phyloP scores from a whole-genome alignment of 2,113 vertebrate genomes.

The Psammodynastes pulverulentus region DNA sequence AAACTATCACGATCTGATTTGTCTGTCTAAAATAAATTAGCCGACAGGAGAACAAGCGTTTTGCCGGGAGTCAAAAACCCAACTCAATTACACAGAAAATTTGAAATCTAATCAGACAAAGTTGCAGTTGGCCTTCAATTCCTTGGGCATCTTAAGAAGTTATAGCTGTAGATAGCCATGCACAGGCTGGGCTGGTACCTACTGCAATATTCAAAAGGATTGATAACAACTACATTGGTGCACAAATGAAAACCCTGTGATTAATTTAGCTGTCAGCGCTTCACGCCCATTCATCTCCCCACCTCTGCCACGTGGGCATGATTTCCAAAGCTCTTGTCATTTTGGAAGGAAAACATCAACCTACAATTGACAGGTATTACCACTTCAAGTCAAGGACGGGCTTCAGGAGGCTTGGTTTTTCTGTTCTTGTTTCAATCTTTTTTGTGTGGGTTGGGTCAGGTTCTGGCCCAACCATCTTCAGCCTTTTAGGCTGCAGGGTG shows the following conservation, averaged over 20 bases:
- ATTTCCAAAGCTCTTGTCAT: slow-evolving; percentile 13
- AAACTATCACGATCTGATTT: neutral
- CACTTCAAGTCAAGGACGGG: neutral
- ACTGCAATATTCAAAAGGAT: neutral
- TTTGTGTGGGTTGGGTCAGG: neutral
- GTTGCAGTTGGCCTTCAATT: neutral
- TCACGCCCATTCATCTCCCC: slow-evolving; percentile 23
- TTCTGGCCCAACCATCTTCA: neutral
- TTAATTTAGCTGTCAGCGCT: slow-evolving; percentile 23
- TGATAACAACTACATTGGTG: neutral
- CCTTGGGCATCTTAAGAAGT: neutral
- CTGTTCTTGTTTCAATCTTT: neutral
- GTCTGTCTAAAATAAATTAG: neutral
- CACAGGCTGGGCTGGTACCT: neutral
- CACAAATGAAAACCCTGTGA: slow-evolving; percentile 21
- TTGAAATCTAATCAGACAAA: neutral
- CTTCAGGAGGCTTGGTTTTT: neutral
- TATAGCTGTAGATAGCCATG: neutral
- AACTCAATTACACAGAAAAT: neutral
- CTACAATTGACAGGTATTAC: neutral
- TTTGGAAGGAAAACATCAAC: slow-evolving; percentile 7
- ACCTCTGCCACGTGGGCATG: neutral
- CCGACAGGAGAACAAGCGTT: neutral
- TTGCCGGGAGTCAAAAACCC: neutral
- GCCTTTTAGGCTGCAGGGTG: neutral